These are phyloP conservation scores for Lysandra bellargus DNA, from an alignment of 2,888 invertebrate species.

Conservation along the genomic window DNA sequence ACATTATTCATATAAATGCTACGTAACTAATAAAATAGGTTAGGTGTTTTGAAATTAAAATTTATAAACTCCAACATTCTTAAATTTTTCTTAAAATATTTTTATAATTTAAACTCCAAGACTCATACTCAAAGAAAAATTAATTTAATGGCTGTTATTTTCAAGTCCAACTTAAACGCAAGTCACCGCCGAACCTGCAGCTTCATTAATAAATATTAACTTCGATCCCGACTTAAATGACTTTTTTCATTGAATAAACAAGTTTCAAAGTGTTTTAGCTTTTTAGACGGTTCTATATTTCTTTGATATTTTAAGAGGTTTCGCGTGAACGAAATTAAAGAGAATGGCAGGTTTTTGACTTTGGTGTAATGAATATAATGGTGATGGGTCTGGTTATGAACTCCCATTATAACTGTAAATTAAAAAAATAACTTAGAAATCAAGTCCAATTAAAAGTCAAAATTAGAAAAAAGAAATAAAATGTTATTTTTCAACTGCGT, in stretches of 20 bases:
- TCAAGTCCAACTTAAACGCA: slow-evolving; percentile 8
- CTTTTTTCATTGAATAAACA: slow-evolving; percentile 17
- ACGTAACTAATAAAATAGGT: too few relatives aligned
- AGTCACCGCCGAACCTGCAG: slow-evolving; percentile 23
- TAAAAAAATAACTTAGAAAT: not conserved
- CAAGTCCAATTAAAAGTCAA: not conserved
- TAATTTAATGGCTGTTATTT: not conserved
- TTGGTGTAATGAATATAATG: not conserved
- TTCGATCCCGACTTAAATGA: slow-evolving; percentile 17
- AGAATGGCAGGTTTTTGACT: not conserved
- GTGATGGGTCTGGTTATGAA: not conserved
- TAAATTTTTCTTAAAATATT: not conserved
- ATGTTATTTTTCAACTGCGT: too few relatives aligned
- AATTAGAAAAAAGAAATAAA: not conserved
- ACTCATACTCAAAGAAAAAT: not conserved
- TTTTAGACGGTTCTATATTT: not conserved
- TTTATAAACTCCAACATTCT: not conserved
- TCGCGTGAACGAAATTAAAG: not conserved
- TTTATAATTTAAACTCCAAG: not conserved
- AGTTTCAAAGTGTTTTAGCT: slow-evolving; percentile 1
- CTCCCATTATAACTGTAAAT: not conserved
- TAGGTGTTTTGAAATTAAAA: not conserved
- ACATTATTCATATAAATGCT: too few relatives aligned
- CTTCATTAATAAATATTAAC: slow-evolving; percentile 29
- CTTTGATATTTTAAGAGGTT: not conserved